These are phyloP conservation scores for Drosophila ironensis DNA, from an alignment of 1,140 invertebrate species.

Conservation along the genomic window DNA sequence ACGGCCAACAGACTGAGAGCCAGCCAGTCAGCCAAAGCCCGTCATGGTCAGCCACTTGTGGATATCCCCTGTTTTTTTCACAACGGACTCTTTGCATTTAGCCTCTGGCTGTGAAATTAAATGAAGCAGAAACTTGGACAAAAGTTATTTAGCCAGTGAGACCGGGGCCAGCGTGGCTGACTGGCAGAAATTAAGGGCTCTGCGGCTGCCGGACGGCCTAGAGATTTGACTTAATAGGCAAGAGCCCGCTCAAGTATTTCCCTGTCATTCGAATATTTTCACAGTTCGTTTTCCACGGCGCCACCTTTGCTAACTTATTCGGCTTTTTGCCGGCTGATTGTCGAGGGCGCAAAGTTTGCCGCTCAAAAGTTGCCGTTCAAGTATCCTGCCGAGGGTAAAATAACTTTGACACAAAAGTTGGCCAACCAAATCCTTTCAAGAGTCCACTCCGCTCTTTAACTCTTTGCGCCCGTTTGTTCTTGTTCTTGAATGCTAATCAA, in stretches of 20 bases:
- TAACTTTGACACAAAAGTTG: constrained; percentile 64
- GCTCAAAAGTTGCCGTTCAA: constrained; percentile 59
- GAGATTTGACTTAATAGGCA: constrained; percentile 6
- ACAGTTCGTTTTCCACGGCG: background rate
- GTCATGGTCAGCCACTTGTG: constrained; percentile 63
- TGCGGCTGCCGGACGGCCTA: background rate
- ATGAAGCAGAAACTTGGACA: constrained; percentile 62
- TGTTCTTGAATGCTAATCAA: constrained; percentile 60
- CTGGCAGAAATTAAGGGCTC: constrained; percentile 32
- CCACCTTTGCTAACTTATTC: constrained; percentile 48
- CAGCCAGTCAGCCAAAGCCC: constrained; percentile 13
- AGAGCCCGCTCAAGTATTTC: background rate
- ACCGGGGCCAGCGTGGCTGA: constrained; percentile 22
- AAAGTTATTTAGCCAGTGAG: constrained; percentile 51
- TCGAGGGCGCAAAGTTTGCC: constrained; percentile 56
- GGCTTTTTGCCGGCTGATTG: constrained; percentile 48
- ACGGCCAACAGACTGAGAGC: constrained; percentile 45
- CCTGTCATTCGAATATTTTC: constrained; percentile 6
- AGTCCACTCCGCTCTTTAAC: constrained; percentile 31
- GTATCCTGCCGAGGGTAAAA: constrained; percentile 66
- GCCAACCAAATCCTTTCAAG: constrained; percentile 31
- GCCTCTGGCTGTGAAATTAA: constrained; percentile 42
- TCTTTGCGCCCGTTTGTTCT: background rate
- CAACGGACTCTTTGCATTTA: constrained; percentile 5
- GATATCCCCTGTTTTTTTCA: constrained; percentile 37